Evolutionary conservation across 2,888 invertebrate genomes (phyloP).

Genomic region (Cheilosia urbana): DNA sequence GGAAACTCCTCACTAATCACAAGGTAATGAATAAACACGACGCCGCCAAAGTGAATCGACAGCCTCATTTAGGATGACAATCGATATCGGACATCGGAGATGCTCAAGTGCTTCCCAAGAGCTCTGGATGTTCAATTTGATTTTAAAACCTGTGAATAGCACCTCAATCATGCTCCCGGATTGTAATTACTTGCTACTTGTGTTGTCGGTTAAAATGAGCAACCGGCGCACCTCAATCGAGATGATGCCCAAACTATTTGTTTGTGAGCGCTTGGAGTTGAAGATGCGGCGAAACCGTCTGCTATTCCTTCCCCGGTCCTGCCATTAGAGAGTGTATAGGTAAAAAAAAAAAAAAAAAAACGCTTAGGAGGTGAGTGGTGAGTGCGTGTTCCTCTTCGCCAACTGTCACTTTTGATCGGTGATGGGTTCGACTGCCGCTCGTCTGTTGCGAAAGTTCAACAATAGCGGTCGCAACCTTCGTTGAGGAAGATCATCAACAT

Average conservation of each 20-base stretch:
- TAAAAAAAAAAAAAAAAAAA: slow-evolving; percentile 14
- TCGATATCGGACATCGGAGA: slow-evolving; percentile 55
- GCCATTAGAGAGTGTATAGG: slow-evolving; percentile 50
- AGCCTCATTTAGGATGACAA: slow-evolving; percentile 67
- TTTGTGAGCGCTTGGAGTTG: not conserved
- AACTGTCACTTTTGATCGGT: slow-evolving; percentile 71
- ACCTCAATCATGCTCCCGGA: slow-evolving; percentile 74
- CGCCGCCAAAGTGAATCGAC: slow-evolving; percentile 64
- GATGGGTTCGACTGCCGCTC: slow-evolving; percentile 41
- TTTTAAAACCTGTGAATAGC: slow-evolving; percentile 69
- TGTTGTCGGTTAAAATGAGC: slow-evolving; percentile 75
- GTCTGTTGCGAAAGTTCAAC: slow-evolving; percentile 72
- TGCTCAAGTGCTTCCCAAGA: slow-evolving; percentile 39
- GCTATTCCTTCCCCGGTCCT: slow-evolving; percentile 17
- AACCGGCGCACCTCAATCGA: slow-evolving; percentile 69
- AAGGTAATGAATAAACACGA: slow-evolving; percentile 57
- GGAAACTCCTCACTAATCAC: slow-evolving; percentile 46
- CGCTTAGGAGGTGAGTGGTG: slow-evolving; percentile 54
- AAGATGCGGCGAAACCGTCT: not conserved
- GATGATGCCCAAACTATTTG: slow-evolving; percentile 69
- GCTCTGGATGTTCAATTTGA: slow-evolving; percentile 59
- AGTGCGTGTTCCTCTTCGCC: slow-evolving; percentile 52
- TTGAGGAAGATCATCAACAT: slow-evolving; percentile 52
- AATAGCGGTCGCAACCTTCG: slow-evolving; percentile 63
- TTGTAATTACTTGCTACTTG: slow-evolving; percentile 78